phyloP scores from a whole-genome alignment of 2,797 vertebrate species.

The Macropus fuliginosus region DNA sequence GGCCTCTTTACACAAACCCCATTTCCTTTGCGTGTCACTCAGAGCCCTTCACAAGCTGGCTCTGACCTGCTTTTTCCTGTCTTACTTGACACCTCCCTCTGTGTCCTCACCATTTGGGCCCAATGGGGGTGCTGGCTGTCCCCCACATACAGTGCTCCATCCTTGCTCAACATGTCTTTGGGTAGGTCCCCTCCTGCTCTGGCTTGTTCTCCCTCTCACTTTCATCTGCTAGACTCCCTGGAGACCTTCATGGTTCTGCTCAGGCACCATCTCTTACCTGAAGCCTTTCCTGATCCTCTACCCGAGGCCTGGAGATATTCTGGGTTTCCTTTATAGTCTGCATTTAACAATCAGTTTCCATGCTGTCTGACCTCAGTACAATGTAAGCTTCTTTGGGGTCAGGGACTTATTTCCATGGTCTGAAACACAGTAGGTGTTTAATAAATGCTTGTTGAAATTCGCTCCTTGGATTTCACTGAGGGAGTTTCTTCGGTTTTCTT shows the following conservation, averaged over 20 bases:
- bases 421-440: background rate
- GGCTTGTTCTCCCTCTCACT: background rate
- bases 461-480: background rate
- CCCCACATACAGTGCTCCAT: background rate
- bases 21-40: background rate
- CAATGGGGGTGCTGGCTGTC: background rate
- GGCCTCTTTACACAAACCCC: background rate
- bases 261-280: background rate
- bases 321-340: background rate
- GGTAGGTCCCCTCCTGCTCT: background rate
- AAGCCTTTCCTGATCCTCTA: background rate
- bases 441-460: background rate
- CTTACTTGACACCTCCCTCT: background rate
- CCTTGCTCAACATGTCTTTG: background rate
- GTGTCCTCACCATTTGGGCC: background rate
- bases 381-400: background rate
- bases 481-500: background rate
- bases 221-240: background rate
- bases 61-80: background rate
- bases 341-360: background rate
- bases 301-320: background rate
- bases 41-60: background rate
- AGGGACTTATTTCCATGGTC: background rate
- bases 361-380: background rate
- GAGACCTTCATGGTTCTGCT: background rate